Percentiles rank a stretch among this genome's conserved stretches.
phyloP scores from a whole-genome alignment of 2,888 invertebrate species.

The Dione vanillae region DNA sequence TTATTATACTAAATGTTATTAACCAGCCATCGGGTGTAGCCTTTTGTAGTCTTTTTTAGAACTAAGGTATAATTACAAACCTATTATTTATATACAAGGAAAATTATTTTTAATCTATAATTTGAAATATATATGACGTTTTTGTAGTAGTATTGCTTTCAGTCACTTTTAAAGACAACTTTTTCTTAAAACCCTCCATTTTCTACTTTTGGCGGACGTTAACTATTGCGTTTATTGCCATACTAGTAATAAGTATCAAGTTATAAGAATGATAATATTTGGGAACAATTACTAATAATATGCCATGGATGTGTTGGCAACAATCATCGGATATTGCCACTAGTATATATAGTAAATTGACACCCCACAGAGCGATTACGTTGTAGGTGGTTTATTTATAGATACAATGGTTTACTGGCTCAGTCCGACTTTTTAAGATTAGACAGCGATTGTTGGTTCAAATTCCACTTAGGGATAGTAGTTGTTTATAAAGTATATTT shows the following conservation, averaged over 20 bases:
- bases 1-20: too few relatives aligned
- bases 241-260: too few relatives aligned
- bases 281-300: background rate
- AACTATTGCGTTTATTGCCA: too few relatives aligned
- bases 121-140: background rate
- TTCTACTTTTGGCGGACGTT: too few relatives aligned
- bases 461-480: too few relatives aligned
- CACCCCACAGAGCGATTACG: background rate
- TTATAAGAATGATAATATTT: background rate
- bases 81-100: background rate
- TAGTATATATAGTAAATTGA: slow-evolving; percentile 12
- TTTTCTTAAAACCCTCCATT: background rate
- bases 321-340: background rate
- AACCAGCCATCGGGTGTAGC: background rate
- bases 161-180: too few relatives aligned
- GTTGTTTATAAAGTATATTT: too few relatives aligned
- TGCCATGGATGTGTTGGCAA: background rate
- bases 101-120: background rate
- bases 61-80: background rate
- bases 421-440: too few relatives aligned
- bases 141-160: background rate
- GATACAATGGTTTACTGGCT: background rate
- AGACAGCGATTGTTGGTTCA: too few relatives aligned
- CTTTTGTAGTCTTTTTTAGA: background rate
- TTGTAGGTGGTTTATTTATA: background rate